Evolutionary conservation across 2,113 vertebrate species (phyloP).

Genomic region (western clawed frog (Xenopus tropicalis)): DNA sequence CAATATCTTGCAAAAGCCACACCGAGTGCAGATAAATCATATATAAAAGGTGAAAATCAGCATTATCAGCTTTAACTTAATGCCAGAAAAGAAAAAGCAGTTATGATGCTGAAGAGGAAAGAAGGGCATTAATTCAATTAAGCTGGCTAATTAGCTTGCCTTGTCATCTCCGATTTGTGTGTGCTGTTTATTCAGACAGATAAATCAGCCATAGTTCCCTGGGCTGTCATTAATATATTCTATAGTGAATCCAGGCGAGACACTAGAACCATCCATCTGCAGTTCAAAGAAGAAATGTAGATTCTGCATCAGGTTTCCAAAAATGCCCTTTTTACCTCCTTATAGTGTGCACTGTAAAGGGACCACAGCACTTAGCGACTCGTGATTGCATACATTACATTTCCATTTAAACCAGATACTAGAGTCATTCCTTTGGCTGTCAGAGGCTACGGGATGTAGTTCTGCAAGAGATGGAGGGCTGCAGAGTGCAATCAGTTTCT

Average conservation of each 20-base stretch:
- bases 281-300: too few species aligned
- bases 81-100: conserved; percentile 21
- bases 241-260: conserved; percentile 4
- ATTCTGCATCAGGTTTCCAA: too few species aligned
- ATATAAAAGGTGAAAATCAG: conserved; percentile 22
- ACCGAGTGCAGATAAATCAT: conserved; percentile 37
- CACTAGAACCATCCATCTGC: too few species aligned
- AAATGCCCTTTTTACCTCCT: too few species aligned
- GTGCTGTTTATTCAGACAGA: conserved; percentile 15
- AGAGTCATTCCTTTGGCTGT: too few species aligned
- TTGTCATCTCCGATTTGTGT: conserved; percentile 27
- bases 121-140: conserved; percentile 42
- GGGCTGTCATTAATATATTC: conserved; percentile 18
- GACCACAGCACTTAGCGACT: too few species aligned
- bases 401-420: too few species aligned
- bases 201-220: conserved; percentile 25
- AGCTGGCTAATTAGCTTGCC: conserved; percentile 32
- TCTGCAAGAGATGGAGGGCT: too few species aligned
- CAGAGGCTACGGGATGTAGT: too few species aligned
- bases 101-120: conserved; percentile 19
- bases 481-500: too few species aligned
- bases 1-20: conserved; percentile 18
- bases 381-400: too few species aligned
- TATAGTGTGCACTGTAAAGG: too few species aligned
- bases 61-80: conserved; percentile 7